Evolutionary conservation across 2,888 invertebrate species (phyloP), one percentile per base, ranked within the genome.

Genomic region (Anticlea derivata): DNA sequence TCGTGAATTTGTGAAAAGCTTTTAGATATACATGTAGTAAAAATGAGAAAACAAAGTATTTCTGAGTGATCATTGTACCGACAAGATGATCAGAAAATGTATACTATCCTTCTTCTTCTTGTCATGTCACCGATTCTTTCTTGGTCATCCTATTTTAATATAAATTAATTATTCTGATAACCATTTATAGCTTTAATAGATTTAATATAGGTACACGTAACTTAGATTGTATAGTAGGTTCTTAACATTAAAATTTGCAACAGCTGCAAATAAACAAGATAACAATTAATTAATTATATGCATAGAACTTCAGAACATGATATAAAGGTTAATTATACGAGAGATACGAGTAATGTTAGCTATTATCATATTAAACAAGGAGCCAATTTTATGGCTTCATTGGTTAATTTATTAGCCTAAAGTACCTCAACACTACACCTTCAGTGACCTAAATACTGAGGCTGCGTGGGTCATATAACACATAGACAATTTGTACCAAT

Each of bases 371-470:
- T 65, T 62, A 63, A 66, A 56, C 50, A 50, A 58, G 56, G 39
- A 50, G 57, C 55, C 48, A 61, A 57, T 66, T 66, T 73, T 74
- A 74, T 69, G 63, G 65, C 52, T 51, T 31, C 40, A 55, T 45
- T 2, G 24, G 8, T 66, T 71, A 71, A n/a, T 74, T 69, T 71
- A 74, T 71, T 61, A 57, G 54, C 58, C 50, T 39, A 57, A 63
- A 61, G 61, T 65, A 69, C 62, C 65, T 64, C 61, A 68, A 70
- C 72, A 73, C 68, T 71, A 62, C 47, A 74, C 73, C 73, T 73
- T 68, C 67, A 65, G 73, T 73, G 74, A 69, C 74, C 78, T 72
- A 76, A 73, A 77, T 73, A 70, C 68, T 72, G 76, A 80, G 60
- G 60, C 55, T 67, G 68, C 66, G 66, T 71, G 73, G 66, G 60